These are phyloP conservation scores for Pungitius pungitius DNA, from an alignment of 2,113 vertebrate genomes.

Conservation along the genomic window DNA sequence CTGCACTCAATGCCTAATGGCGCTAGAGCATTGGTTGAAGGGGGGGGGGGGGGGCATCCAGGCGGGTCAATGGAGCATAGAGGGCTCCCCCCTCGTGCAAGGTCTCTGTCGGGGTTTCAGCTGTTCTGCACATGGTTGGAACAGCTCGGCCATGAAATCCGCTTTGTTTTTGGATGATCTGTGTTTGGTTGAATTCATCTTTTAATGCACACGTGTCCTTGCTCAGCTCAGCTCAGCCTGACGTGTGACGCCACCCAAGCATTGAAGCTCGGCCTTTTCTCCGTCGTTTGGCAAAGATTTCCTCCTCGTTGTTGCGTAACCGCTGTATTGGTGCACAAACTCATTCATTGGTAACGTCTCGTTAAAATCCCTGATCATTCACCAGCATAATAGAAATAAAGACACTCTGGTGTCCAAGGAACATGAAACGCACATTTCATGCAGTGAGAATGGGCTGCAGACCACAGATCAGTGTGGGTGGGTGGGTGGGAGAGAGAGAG, in stretches of 20 bases:
- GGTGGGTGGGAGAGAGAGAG: too few species aligned
- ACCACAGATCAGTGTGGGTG: background rate
- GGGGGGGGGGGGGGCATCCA: slow-evolving; percentile 33
- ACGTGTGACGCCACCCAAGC: background rate
- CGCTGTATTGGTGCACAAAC: background rate
- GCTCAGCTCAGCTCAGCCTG: background rate
- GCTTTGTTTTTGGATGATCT: too few species aligned
- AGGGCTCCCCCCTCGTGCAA: slow-evolving; percentile 27
- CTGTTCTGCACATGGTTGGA: slow-evolving; percentile 29
- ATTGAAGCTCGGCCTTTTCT: background rate
- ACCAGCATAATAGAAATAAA: background rate
- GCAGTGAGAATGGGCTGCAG: background rate
- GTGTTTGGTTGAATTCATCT: background rate
- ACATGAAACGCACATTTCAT: background rate
- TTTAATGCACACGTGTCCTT: background rate
- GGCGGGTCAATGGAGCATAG: slow-evolving; percentile 49
- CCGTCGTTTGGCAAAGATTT: background rate
- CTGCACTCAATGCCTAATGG: slow-evolving; percentile 30
- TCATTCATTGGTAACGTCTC: background rate
- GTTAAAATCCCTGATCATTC: background rate
- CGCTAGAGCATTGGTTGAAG: slow-evolving; percentile 49
- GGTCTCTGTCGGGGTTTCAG: slow-evolving; percentile 28
- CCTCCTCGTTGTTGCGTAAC: background rate
- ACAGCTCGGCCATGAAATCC: slow-evolving; percentile 40
- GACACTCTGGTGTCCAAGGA: background rate